Base-by-base conservation (phyloP, 2,113 vertebrate genomes). In the Opisthocomus hoazin region DNA sequence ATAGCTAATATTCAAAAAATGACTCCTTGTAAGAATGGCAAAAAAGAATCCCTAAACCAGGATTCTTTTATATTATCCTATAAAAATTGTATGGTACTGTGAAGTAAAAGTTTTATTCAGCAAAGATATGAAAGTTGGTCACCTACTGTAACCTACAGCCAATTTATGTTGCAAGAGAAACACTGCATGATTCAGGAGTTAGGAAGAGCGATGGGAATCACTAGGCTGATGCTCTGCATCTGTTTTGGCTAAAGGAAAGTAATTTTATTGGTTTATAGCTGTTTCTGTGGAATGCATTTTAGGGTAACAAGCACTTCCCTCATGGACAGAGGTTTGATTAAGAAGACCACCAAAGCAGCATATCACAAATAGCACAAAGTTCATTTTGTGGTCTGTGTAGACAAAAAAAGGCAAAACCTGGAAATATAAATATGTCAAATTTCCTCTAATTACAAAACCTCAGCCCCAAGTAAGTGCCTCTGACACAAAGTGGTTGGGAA, bases 1-100 rank as follows among this genome's bases (percentile, higher is more conserved):
- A 51, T 23, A 79, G 23, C 10, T 66, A 63, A 71, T 45, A 77
- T n/a, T 89, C 68, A 93, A 81, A 94, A 91, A 50, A 80, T 34
- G 6, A 37, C 36, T 50, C 65, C 96, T 36, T 80, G 21, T 84
- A 95, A 46, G 43, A 90, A 58, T 41, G 48, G 26, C 43, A 12
- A 36, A 74, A 74, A 46, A 81, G 29, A 63, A 57, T 50, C 20
- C 5, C 11, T 48, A 57, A 86, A 78, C 24, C 4, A 78, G 4
- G 5, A 34, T 37, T 69, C 12, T 64, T 61, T 87, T 11, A 15
- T 74, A 74, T 27, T 53, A 4, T 2, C 4, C 43, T 41, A 18
- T 50, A 61, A 82, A 78, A 92, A 50, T 9, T 20, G 29, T 26
- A 41, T 1, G 5, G 6, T 32, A 34, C 3, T 26, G 41, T 19